A percentile compares a stretch with the other conserved stretches of the same genome.
These are phyloP conservation scores for Passerina amoena DNA, from an alignment of 2,113 vertebrate species.

Conservation along the genomic window DNA sequence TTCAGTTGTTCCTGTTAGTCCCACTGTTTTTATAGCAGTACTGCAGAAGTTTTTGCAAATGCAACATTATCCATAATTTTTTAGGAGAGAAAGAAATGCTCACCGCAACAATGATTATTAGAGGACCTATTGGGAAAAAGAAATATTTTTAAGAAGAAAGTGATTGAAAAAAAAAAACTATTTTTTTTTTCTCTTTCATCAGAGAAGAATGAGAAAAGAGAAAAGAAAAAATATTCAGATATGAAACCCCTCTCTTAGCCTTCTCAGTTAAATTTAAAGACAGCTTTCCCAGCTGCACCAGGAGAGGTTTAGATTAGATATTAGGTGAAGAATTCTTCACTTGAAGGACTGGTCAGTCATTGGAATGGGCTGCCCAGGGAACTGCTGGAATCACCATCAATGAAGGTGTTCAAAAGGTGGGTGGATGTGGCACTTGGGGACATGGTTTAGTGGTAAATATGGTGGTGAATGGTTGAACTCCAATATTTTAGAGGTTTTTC, in stretches of 20 bases:
- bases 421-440: background rate
- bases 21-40: background rate
- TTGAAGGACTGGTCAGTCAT: background rate
- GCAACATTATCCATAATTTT: background rate
- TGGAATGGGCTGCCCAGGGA: background rate
- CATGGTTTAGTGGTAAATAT: background rate
- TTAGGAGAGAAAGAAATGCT: background rate
- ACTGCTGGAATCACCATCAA: background rate
- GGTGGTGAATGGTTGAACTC: background rate
- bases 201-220: background rate
- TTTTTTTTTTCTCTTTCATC: background rate
- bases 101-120: background rate
- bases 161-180: background rate
- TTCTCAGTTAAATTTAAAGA: background rate
- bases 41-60: background rate
- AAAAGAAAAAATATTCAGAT: background rate
- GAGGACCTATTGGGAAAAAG: fast-evolving
- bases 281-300: background rate
- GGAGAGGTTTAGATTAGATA: background rate
- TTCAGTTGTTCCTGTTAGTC: background rate
- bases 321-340: background rate
- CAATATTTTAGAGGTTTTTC: background rate
- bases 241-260: background rate
- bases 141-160: background rate
- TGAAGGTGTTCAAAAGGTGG: background rate